Evolutionary conservation across 1,140 invertebrate genomes (phyloP).

Genomic region (Gryllus bimaculatus): DNA sequence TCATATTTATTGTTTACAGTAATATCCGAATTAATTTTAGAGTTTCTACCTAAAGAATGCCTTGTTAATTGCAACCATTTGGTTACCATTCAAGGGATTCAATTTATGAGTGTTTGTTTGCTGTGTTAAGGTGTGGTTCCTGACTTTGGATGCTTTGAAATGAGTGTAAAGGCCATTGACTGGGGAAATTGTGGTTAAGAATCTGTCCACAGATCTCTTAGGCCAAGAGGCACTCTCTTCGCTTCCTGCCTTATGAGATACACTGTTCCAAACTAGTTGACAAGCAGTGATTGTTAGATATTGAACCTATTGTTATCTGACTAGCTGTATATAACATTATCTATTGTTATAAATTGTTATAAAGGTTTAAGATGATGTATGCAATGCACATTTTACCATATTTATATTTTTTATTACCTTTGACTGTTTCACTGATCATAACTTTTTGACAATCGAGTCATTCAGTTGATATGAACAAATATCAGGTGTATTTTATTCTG

Average conservation of each 20-base stretch:
- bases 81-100: too few species aligned
- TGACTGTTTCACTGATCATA: neutral
- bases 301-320: neutral
- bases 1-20: neutral
- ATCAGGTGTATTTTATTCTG: neutral
- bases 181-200: neutral
- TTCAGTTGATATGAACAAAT: neutral
- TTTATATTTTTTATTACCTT: neutral
- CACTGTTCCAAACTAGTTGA: neutral
- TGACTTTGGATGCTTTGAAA: neutral
- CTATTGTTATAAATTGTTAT: neutral
- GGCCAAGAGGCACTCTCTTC: neutral
- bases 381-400: conserved; percentile 4
- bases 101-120: neutral
- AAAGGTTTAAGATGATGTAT: neutral
- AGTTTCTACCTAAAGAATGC: too few species aligned
- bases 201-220: neutral
- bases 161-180: neutral
- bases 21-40: neutral
- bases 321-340: neutral
- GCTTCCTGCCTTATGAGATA: conserved; percentile 3
- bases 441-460: neutral
- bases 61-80: too few species aligned
- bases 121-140: neutral
- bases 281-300: neutral